phyloP scores from a whole-genome alignment of 53 echinoderm and acorn worm species.

The Henricia sp. region DNA sequence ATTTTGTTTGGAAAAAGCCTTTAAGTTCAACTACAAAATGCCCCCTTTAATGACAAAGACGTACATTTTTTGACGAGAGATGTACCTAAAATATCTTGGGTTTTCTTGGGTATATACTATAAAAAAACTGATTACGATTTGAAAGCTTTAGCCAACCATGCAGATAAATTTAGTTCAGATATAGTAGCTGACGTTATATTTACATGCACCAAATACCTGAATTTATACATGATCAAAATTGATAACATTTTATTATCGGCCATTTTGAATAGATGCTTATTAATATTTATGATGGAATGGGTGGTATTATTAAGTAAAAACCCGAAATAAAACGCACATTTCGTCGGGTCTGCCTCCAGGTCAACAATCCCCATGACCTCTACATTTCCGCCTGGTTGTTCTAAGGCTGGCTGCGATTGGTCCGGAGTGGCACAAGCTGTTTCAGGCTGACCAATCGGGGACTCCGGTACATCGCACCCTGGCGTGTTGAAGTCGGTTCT shows the following conservation, averaged over 20 bases:
- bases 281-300: not conserved
- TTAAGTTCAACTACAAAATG: too few relatives aligned
- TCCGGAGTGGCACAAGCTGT: not conserved
- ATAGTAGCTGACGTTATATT: too few relatives aligned
- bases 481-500: conserved; percentile 19
- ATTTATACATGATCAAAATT: too few relatives aligned
- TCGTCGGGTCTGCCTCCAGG: conserved; percentile 5
- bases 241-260: too few relatives aligned
- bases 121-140: not conserved
- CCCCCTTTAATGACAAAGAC: too few relatives aligned
- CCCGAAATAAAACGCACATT: too few relatives aligned
- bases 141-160: not conserved
- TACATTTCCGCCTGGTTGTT: not conserved
- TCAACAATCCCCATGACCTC: not conserved
- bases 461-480: not conserved
- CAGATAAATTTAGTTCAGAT: not conserved
- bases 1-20: not conserved
- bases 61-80: not conserved
- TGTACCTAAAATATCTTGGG: too few relatives aligned
- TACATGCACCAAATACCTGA: too few relatives aligned
- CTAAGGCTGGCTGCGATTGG: not conserved
- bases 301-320: not conserved
- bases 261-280: too few relatives aligned
- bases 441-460: not conserved
- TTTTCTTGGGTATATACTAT: not conserved